Base-by-base conservation (phyloP, 2,113 vertebrate genomes). In the Dromaius novaehollandiae region DNA sequence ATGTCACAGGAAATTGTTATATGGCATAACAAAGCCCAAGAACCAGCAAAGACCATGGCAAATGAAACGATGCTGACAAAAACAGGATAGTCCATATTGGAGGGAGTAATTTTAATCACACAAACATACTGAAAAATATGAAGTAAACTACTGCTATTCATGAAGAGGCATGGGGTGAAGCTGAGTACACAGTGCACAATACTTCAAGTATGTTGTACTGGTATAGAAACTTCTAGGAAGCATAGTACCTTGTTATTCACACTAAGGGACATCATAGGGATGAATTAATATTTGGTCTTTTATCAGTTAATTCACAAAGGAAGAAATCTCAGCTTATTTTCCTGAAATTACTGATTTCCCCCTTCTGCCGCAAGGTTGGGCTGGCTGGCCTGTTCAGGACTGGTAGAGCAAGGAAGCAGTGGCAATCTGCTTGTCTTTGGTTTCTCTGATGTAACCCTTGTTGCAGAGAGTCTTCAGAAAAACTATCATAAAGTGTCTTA, bases 111-210 rank as follows among this genome's bases (percentile, higher is more conserved):
- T 84, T 78, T 66, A 82, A 21, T 16, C 32, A 22, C 12, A 46
- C 1, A 19, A 0, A 0, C 18, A 4, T 40, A 34, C 11, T 56
- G 22, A 1, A 70, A 78, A 81, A 53, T 36, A 58, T 14, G 3
- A 86, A 78, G 81, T 51, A 1, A 83, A 40, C 77, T 86, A 74
- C 28, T 20, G 18, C 8, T 36, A 25, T 28, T 32, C 50, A 76
- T 28, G 36, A 75, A 40, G 21, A 71, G 9, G 1, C 21, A 26
- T 2, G 32, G 11, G 16, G 3, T 60, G n/a, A 89, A 82, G 75
- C 5, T 55, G 69, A 60, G 17, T 51, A 24, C 13, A 16, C 28
- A 42, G 32, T 7, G 6, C 5, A 75, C 13, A 20, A 12, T 34
- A 34, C 4, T 50, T 70, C 20, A 78, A 36, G 5, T 36, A 30